phyloP scores from a whole-genome alignment of 2,888 invertebrate genomes.

The Villa cingulata region DNA sequence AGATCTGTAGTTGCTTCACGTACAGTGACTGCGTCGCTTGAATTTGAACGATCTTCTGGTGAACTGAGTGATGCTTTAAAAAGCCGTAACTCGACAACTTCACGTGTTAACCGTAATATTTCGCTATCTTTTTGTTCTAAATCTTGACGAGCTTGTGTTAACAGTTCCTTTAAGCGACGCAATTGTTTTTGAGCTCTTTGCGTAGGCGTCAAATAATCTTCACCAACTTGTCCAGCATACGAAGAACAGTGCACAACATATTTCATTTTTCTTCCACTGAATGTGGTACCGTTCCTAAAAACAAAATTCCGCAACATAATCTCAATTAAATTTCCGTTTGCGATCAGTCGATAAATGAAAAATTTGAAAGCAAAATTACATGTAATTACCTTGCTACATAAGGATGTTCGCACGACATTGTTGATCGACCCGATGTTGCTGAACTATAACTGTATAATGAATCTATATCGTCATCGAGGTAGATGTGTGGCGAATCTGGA shows the following conservation, averaged over 20 bases:
- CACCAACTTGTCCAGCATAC: constrained; percentile 59
- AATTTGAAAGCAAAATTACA: too few species aligned
- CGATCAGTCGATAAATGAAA: too few species aligned
- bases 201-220: constrained; percentile 78
- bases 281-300: constrained; percentile 50
- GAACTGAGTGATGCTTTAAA: constrained; percentile 68
- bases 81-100: constrained; percentile 65
- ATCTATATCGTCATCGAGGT: constrained; percentile 55
- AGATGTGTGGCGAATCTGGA: constrained; percentile 42
- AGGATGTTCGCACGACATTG: constrained; percentile 57
- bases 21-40: constrained; percentile 59
- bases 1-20: constrained; percentile 50
- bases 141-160: constrained; percentile 60
- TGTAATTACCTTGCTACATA: constrained; percentile 50
- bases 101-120: constrained; percentile 54
- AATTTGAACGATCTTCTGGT: constrained; percentile 67
- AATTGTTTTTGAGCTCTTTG: constrained; percentile 74
- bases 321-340: too few species aligned
- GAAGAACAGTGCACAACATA: constrained; percentile 78
- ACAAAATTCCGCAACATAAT: background rate
- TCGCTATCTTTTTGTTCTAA: constrained; percentile 71
- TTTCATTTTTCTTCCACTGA: constrained; percentile 55
- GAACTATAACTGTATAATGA: constrained; percentile 68
- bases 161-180: constrained; percentile 54
- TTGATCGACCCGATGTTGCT: constrained; percentile 61